These are phyloP conservation scores for Horisme vitalbata DNA, from an alignment of 2,888 invertebrate species.

Conservation along the genomic window DNA sequence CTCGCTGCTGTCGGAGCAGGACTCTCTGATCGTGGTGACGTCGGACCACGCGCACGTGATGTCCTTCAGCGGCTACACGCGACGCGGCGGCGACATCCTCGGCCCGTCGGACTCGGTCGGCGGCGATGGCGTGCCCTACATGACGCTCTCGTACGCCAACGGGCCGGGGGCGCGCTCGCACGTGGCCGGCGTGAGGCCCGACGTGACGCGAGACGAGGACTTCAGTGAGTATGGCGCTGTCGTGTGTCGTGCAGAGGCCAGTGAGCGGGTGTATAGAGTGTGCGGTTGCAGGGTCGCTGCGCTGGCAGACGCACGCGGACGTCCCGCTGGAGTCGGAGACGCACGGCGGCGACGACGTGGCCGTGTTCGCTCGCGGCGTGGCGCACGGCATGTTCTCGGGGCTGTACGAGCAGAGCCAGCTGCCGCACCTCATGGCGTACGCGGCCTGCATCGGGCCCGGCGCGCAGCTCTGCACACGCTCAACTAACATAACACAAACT, in stretches of 20 bases:
- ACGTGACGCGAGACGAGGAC: constrained; percentile 62
- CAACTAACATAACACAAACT: too few relatives aligned
- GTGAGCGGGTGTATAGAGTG: neutral
- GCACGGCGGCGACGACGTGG: constrained; percentile 91
- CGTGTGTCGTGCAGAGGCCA: too few relatives aligned
- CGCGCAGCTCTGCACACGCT: neutral
- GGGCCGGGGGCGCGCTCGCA: constrained; percentile 81
- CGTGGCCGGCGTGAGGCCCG: constrained; percentile 61
- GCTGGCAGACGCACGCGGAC: constrained; percentile 60
- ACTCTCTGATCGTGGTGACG: constrained; percentile 90
- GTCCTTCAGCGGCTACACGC: constrained; percentile 86
- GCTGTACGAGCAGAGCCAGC: constrained; percentile 88
- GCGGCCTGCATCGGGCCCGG: constrained; percentile 86
- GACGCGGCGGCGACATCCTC: constrained; percentile 69
- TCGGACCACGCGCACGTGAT: constrained; percentile 90
- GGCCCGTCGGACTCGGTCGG: constrained; percentile 65
- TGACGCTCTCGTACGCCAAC: constrained; percentile 85
- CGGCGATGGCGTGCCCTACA: constrained; percentile 78
- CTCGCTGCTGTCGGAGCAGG: constrained; percentile 68
- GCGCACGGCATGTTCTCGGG: constrained; percentile 89
- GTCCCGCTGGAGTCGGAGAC: constrained; percentile 85
- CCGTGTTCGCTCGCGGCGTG: constrained; percentile 87
- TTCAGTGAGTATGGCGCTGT: constrained; percentile 43
- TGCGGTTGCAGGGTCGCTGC: constrained; percentile 36
- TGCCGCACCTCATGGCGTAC: constrained; percentile 89